phyloP scores from a whole-genome alignment of 2,797 vertebrate species.

The Rachycentron canadum region DNA sequence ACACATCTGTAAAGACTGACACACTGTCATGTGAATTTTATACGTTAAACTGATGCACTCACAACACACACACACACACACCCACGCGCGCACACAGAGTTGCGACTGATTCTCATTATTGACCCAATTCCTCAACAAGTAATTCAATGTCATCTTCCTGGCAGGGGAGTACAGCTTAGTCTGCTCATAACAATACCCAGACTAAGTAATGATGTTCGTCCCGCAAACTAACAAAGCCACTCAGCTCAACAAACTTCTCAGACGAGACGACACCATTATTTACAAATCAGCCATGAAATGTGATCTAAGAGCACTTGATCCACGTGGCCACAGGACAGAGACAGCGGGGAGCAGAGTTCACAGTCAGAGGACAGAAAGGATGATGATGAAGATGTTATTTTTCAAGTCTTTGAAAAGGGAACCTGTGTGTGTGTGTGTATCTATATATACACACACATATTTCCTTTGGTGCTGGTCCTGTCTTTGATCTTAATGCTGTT shows the following conservation, averaged over 20 bases:
- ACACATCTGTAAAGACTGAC: conserved; percentile 10
- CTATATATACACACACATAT: no score
- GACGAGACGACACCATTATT: conserved; percentile 63
- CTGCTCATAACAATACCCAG: conserved; percentile 72
- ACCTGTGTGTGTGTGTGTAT: no score
- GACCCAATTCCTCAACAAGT: conserved; percentile 78
- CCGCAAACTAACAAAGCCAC: conserved; percentile 72
- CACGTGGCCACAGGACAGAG: conserved; percentile 12
- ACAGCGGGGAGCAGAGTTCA: conserved; percentile 20
- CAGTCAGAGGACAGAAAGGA: neutral
- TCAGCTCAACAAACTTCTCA: conserved; percentile 63
- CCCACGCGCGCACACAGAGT: conserved; percentile 19
- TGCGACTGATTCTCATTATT: conserved; percentile 63
- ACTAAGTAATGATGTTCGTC: conserved; percentile 77
- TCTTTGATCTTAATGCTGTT: neutral
- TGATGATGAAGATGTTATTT: neutral
- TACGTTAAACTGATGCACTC: conserved; percentile 17
- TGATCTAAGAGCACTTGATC: conserved; percentile 56
- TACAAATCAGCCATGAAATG: conserved; percentile 61
- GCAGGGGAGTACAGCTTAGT: conserved; percentile 77
- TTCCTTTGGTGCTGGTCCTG: no score
- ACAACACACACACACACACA: conserved; percentile 13
- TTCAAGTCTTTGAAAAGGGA: neutral
- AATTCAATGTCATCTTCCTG: conserved; percentile 79
- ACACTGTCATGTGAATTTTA: conserved; percentile 27